Evolutionary conservation across 2,797 vertebrate species (phyloP).

Genomic region (Salmo trutta): DNA sequence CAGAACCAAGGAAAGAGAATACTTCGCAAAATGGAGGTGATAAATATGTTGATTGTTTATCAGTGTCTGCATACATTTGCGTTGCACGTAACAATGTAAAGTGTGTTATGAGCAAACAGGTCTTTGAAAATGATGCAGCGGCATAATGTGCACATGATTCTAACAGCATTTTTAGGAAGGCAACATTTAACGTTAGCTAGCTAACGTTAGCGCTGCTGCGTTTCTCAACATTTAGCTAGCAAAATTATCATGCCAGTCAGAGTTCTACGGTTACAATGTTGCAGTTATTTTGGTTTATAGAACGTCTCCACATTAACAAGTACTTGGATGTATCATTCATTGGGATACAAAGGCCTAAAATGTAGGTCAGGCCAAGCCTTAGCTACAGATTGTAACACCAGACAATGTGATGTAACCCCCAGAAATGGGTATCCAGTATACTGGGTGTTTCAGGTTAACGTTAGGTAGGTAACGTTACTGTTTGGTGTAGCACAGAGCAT

Average conservation of each 20-base stretch:
- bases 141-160: background rate
- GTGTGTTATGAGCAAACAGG: background rate
- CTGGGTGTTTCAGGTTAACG: no score
- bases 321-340: background rate
- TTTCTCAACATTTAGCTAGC: background rate
- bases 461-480: no score
- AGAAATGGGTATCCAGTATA: no score
- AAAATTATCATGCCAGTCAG: background rate
- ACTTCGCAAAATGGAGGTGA: slow-evolving; percentile 80
- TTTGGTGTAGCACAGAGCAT: no score
- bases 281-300: background rate
- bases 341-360: background rate
- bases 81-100: background rate
- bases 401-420: background rate
- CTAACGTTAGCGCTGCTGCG: background rate
- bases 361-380: background rate
- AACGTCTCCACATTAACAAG: background rate
- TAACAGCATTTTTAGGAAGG: slow-evolving; percentile 6
- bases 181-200: slow-evolving; percentile 6
- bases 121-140: background rate
- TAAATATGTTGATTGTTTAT: slow-evolving; percentile 18
- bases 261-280: background rate
- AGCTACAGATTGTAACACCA: background rate
- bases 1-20: slow-evolving; percentile 11
- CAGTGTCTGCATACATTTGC: background rate